phyloP scores from a whole-genome alignment of 1,140 invertebrate genomes.

The Temnothorax longispinosus region DNA sequence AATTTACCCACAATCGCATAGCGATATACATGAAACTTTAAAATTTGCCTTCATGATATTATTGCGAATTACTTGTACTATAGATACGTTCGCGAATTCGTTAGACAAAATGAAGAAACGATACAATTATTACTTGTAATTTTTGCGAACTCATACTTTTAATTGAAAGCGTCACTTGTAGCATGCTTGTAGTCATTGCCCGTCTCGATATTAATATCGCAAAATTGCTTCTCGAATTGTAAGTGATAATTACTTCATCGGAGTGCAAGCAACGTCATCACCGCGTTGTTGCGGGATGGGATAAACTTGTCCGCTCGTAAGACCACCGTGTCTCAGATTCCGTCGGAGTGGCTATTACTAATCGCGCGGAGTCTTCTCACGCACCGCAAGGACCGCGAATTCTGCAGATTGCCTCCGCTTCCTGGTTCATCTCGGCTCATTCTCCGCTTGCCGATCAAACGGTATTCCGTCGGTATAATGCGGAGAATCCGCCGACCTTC shows the following conservation, averaged over 20 bases:
- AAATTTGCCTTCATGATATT: neutral
- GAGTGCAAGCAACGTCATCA: neutral
- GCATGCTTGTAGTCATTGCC: neutral
- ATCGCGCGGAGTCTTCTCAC: slow-evolving; percentile 67
- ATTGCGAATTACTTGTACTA: neutral
- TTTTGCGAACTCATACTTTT: neutral
- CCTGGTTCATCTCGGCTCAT: slow-evolving; percentile 68
- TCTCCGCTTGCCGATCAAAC: slow-evolving; percentile 66
- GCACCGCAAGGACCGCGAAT: slow-evolving; percentile 73
- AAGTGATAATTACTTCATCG: slow-evolving; percentile 57
- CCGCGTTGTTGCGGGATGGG: neutral
- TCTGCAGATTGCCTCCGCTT: slow-evolving; percentile 72
- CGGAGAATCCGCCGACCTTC: slow-evolving; percentile 53
- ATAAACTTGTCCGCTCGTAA: slow-evolving; percentile 12
- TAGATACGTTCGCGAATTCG: neutral
- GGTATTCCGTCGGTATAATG: slow-evolving; percentile 69
- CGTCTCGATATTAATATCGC: slow-evolving; percentile 20
- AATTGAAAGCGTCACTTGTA: neutral
- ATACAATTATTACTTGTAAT: neutral
- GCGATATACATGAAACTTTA: neutral
- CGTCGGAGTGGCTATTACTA: slow-evolving; percentile 61
- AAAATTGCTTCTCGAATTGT: slow-evolving; percentile 43
- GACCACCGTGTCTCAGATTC: slow-evolving; percentile 65
- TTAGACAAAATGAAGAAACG: neutral
- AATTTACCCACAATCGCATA: neutral